Conservation (phyloP, 2,113 vertebrate species). For the Oncorhynchus masou region DNA sequence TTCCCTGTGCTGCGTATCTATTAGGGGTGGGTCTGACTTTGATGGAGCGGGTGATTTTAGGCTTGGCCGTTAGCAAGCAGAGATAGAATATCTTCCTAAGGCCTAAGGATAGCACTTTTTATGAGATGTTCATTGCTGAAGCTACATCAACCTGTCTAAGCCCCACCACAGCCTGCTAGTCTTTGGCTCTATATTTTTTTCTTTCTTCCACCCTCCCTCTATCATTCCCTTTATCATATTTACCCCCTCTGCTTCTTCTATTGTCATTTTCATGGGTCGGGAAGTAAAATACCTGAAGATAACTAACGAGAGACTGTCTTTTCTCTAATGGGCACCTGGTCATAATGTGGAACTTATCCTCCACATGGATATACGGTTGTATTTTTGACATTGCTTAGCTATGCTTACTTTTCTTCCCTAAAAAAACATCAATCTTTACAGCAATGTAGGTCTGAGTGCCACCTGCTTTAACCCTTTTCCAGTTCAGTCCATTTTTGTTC, state of each 20-base stretch:
- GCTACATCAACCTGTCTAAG: constrained; percentile 80
- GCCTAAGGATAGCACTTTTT: constrained; percentile 77
- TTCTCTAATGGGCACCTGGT: background rate
- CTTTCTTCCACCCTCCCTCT: constrained; percentile 40
- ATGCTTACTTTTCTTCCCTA: background rate
- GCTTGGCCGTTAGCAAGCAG: constrained; percentile 69
- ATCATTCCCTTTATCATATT: constrained; percentile 43
- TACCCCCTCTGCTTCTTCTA: constrained; percentile 36
- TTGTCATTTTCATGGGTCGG: background rate
- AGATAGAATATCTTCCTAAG: constrained; percentile 79
- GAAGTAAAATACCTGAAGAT: background rate
- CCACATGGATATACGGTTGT: background rate
- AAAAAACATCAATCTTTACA: too few relatives aligned
- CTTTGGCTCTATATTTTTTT: constrained; percentile 60
- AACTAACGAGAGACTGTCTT: background rate
- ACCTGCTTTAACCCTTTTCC: too few relatives aligned
- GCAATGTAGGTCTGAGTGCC: too few relatives aligned
- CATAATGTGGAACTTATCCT: background rate
- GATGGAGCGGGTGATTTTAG: constrained; percentile 80
- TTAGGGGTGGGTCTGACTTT: constrained; percentile 69
- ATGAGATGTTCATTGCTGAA: constrained; percentile 80
- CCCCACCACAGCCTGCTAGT: constrained; percentile 56
- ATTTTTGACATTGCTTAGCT: background rate
- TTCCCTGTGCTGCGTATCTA: constrained; percentile 61
- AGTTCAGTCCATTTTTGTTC: too few relatives aligned